Conservation (phyloP, 2,888 invertebrate species). For the Vandiemenella viatica region DNA sequence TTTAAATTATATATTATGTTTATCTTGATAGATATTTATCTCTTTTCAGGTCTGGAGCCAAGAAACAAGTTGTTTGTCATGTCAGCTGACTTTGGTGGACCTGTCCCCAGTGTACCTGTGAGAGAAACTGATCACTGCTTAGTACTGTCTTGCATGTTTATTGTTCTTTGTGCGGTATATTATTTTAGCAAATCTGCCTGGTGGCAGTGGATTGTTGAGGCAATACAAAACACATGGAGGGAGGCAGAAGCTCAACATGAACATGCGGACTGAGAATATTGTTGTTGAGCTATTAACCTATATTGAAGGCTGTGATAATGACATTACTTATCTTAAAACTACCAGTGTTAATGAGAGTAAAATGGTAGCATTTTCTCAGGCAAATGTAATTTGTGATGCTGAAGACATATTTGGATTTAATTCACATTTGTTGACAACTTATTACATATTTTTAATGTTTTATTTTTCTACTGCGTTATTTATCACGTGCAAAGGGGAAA, state of each 20-base stretch:
- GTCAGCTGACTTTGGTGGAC: constrained; percentile 63
- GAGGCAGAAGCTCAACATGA: constrained; percentile 74
- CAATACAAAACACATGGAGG: constrained; percentile 71
- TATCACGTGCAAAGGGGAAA: too few relatives aligned
- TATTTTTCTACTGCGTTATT: too few relatives aligned
- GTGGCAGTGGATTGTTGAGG: constrained; percentile 68
- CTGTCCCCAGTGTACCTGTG: constrained; percentile 60
- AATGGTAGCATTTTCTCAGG: neutral
- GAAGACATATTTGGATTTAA: neutral
- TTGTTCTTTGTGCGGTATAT: constrained; percentile 53
- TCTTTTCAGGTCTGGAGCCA: constrained; percentile 37
- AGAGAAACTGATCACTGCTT: constrained; percentile 68
- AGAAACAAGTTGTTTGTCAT: constrained; percentile 50
- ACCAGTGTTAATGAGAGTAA: neutral
- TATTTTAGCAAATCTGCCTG: constrained; percentile 62
- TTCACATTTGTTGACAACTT: too few relatives aligned
- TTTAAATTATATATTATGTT: neutral
- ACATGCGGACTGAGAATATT: constrained; percentile 31
- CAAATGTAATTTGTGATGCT: neutral
- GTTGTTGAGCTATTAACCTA: neutral
- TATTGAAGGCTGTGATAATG: neutral
- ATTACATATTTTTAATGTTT: too few relatives aligned
- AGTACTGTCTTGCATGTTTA: constrained; percentile 72
- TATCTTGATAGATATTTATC: constrained; percentile 1
- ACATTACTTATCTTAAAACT: neutral